A percentile compares a stretch with the other conserved stretches of the same genome.
These are phyloP conservation scores for Hydropsyche tenuis DNA, from an alignment of 1,140 invertebrate genomes.

Conservation along the genomic window DNA sequence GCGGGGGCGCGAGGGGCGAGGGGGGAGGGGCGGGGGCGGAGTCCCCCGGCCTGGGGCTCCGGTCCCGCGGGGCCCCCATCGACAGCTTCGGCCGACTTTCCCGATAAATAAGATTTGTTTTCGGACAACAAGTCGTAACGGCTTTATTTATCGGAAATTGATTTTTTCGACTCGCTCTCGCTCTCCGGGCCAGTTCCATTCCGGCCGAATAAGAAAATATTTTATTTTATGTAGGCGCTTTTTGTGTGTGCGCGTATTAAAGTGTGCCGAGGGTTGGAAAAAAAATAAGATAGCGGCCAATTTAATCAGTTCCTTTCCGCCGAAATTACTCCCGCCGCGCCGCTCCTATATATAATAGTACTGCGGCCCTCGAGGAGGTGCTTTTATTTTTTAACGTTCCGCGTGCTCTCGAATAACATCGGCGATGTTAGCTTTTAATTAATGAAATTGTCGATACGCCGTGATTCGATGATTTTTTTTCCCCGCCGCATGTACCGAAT, in stretches of 20 bases:
- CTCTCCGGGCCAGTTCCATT: too few species aligned
- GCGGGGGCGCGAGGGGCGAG: background rate
- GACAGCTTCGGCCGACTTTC: conserved; percentile 17
- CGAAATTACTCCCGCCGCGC: conserved; percentile 6
- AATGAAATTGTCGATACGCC: too few species aligned
- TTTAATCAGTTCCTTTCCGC: conserved; percentile 9
- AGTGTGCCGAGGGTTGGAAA: background rate
- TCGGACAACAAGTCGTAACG: conserved; percentile 35
- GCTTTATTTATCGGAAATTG: conserved; percentile 40
- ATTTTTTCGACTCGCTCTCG: conserved; percentile 29
- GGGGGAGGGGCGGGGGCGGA: background rate
- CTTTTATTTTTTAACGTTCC: too few species aligned
- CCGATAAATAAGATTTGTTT: conserved; percentile 41
- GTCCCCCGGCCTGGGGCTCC: background rate
- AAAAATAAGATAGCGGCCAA: conserved; percentile 11
- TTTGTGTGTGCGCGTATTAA: background rate
- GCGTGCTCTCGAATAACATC: too few species aligned
- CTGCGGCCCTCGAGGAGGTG: too few species aligned
- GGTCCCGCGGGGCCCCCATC: background rate
- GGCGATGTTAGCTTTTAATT: too few species aligned
- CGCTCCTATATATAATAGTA: background rate
- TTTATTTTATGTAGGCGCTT: too few species aligned
- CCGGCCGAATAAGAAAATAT: background rate
- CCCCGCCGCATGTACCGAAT: too few species aligned
- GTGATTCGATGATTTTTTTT: too few species aligned